These are phyloP conservation scores for Alloscopus bannaensis DNA, from an alignment of 2,888 invertebrate genomes.

Conservation along the genomic window DNA sequence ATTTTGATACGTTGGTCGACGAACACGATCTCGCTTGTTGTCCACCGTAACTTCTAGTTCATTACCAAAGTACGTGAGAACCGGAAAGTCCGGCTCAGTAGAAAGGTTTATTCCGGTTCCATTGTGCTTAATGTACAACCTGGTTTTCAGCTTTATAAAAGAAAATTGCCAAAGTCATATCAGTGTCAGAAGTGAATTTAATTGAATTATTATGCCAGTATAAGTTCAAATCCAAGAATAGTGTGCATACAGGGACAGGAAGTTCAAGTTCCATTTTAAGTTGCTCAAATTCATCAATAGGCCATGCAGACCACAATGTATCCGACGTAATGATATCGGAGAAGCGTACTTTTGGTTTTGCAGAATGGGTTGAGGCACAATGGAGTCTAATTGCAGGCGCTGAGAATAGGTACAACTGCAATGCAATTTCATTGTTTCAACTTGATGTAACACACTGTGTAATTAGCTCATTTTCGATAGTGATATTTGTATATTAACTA, in stretches of 20 bases:
- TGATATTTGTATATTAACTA: too few relatives aligned
- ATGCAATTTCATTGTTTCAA: too few relatives aligned
- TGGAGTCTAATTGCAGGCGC: conserved; percentile 69
- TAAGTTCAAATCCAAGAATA: background rate
- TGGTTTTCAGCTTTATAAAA: conserved; percentile 34
- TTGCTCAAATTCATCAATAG: conserved; percentile 56
- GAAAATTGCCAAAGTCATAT: too few relatives aligned
- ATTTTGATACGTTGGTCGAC: conserved; percentile 63
- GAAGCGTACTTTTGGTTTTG: conserved; percentile 69
- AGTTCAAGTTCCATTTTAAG: conserved; percentile 67
- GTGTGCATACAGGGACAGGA: conserved; percentile 55
- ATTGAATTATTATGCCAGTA: too few relatives aligned
- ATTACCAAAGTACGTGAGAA: conserved; percentile 69
- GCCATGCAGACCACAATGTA: conserved; percentile 68
- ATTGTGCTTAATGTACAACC: conserved; percentile 67
- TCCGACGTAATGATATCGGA: conserved; percentile 68
- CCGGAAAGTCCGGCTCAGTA: conserved; percentile 65
- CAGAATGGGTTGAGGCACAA: conserved; percentile 65
- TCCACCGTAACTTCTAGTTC: conserved; percentile 71
- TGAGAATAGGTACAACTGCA: conserved; percentile 67
- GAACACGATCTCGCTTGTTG: conserved; percentile 61
- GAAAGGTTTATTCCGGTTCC: conserved; percentile 69
- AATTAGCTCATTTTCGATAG: too few relatives aligned
- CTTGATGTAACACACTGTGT: too few relatives aligned
- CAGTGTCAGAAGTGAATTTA: too few relatives aligned